phyloP scores from a whole-genome alignment of 2,888 invertebrate species.

The Halictus quadricinctus region DNA sequence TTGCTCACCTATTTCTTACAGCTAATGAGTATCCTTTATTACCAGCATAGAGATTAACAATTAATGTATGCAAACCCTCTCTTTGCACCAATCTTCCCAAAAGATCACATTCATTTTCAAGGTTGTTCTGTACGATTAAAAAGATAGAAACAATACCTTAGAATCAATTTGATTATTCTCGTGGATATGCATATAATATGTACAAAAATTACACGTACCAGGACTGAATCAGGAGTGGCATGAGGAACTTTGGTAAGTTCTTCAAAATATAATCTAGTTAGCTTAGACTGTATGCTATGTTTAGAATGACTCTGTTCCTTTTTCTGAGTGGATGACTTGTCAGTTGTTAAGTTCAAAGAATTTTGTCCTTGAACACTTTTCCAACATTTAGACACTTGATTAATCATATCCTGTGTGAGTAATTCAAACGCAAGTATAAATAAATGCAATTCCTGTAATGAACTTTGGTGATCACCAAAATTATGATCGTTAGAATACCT shows the following conservation, averaged over 20 bases:
- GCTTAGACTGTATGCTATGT: slow-evolving; percentile 80
- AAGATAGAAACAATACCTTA: slow-evolving; percentile 24
- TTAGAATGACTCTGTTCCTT: slow-evolving; percentile 77
- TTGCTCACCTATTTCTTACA: slow-evolving; percentile 85
- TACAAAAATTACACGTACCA: slow-evolving; percentile 71
- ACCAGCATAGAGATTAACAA: slow-evolving; percentile 95
- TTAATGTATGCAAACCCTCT: slow-evolving; percentile 94
- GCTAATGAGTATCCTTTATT: slow-evolving; percentile 94
- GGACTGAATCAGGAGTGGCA: slow-evolving; percentile 80
- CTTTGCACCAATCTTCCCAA: slow-evolving; percentile 92
- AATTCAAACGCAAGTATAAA: slow-evolving; percentile 4
- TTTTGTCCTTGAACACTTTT: slow-evolving; percentile 72
- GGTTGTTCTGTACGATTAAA: slow-evolving; percentile 74
- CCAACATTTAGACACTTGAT: slow-evolving; percentile 74
- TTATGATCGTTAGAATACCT: slow-evolving; percentile 72
- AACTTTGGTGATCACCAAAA: not conserved
- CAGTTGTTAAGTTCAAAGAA: slow-evolving; percentile 69
- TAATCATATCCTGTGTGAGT: slow-evolving; percentile 76
- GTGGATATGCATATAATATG: slow-evolving; percentile 5
- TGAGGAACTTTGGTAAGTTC: slow-evolving; percentile 80
- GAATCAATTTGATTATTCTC: slow-evolving; percentile 4
- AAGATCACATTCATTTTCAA: slow-evolving; percentile 84
- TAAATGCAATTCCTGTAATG: not conserved
- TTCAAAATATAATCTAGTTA: slow-evolving; percentile 80
- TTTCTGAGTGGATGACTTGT: slow-evolving; percentile 74